Conservation (phyloP, 2,888 invertebrate genomes). For the Tetheella fluctuosa region DNA sequence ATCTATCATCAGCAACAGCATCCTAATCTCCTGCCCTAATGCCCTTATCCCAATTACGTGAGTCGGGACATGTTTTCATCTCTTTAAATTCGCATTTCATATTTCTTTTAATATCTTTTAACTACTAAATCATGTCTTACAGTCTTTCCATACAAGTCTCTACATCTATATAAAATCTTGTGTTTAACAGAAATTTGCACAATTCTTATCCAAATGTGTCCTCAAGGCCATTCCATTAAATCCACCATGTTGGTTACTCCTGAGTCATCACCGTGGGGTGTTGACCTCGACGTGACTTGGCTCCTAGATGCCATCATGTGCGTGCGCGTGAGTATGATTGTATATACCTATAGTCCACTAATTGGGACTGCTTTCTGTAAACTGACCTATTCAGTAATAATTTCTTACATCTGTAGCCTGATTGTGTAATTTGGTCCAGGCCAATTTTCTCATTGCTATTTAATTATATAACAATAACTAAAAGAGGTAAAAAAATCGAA, state of each 20-base stretch:
- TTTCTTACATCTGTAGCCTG: not conserved
- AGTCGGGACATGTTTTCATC: too few relatives aligned
- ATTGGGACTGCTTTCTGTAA: not conserved
- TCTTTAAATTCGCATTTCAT: too few relatives aligned
- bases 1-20: too few relatives aligned
- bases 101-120: too few relatives aligned
- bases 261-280: not conserved
- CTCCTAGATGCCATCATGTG: not conserved
- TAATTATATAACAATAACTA: too few relatives aligned
- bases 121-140: too few relatives aligned
- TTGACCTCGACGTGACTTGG: constrained; percentile 1
- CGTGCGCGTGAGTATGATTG: not conserved
- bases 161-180: not conserved
- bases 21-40: too few relatives aligned
- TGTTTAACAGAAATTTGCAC: not conserved
- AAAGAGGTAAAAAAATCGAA: too few relatives aligned
- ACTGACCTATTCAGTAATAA: not conserved
- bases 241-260: not conserved
- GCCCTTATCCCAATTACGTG: too few relatives aligned
- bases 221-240: not conserved
- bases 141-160: not conserved
- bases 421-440: not conserved
- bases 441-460: not conserved
- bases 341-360: not conserved
- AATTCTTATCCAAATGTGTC: not conserved